Conservation (phyloP, 2,113 vertebrate genomes). For the Dipodomys ordii region DNA sequence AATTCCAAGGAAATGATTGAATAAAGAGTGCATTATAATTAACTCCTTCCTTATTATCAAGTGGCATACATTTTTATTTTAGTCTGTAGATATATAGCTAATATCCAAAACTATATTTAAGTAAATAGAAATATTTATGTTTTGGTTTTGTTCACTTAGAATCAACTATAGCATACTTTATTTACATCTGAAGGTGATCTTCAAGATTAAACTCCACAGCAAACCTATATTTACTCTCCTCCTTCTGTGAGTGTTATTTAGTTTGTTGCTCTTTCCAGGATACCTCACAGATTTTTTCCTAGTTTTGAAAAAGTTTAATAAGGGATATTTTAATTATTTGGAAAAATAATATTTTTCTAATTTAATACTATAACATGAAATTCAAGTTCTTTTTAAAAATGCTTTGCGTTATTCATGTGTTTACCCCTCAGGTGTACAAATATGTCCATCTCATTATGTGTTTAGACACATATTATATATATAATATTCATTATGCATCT, state of each 20-base stretch:
- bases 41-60: constrained; percentile 3
- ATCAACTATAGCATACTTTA: too few species aligned
- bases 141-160: too few species aligned
- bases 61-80: not conserved
- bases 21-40: not conserved
- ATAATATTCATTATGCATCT: too few species aligned
- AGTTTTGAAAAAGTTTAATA: not conserved
- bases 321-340: not conserved
- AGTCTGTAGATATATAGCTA: not conserved
- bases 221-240: too few species aligned
- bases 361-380: not conserved
- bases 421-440: too few species aligned
- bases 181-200: too few species aligned
- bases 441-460: too few species aligned
- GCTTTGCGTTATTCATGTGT: too few species aligned
- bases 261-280: not conserved
- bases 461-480: too few species aligned
- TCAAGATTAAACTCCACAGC: too few species aligned
- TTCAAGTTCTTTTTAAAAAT: not conserved
- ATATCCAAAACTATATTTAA: not conserved
- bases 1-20: not conserved
- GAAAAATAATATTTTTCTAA: constrained; percentile 3
- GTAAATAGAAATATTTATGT: not conserved
- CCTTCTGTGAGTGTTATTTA: not conserved
- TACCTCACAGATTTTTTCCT: not conserved